Percentiles rank a stretch among this genome's conserved stretches.
These are phyloP conservation scores for Micromesistius poutassou DNA, from an alignment of 2,797 vertebrate species.

Conservation along the genomic window DNA sequence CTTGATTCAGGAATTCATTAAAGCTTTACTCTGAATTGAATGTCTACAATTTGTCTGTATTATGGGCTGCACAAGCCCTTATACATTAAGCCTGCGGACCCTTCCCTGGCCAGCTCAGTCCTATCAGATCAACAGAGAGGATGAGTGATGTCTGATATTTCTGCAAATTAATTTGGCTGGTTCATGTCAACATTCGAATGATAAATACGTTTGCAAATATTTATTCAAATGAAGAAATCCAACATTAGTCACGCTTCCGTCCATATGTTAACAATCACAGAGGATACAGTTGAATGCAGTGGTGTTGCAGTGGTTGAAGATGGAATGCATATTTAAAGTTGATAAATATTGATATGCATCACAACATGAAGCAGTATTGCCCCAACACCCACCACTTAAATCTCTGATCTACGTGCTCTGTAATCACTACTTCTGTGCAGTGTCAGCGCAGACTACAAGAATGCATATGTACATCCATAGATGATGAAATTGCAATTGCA, in stretches of 20 bases:
- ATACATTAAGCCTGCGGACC: too few species aligned
- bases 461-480: not conserved
- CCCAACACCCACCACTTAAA: not conserved
- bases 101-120: too few species aligned
- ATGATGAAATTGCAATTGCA: not conserved
- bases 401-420: not conserved
- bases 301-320: not conserved
- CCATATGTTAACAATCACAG: not conserved
- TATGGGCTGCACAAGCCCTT: too few species aligned
- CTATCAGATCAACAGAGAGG: not conserved
- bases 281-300: not conserved
- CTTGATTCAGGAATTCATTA: not conserved
- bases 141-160: not conserved
- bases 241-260: not conserved
- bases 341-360: not conserved
- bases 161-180: not conserved
- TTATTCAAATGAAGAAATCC: not conserved
- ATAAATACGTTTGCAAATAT: not conserved
- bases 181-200: not conserved
- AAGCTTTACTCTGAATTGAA: too few species aligned
- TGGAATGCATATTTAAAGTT: constrained; percentile 1
- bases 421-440: not conserved
- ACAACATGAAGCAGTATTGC: not conserved
- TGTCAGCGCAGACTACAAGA: not conserved
- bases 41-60: not conserved